Percentiles rank a stretch among this genome's conserved stretches.
phyloP scores from a whole-genome alignment of 1,140 invertebrate genomes.

The Drosophila leontia region DNA sequence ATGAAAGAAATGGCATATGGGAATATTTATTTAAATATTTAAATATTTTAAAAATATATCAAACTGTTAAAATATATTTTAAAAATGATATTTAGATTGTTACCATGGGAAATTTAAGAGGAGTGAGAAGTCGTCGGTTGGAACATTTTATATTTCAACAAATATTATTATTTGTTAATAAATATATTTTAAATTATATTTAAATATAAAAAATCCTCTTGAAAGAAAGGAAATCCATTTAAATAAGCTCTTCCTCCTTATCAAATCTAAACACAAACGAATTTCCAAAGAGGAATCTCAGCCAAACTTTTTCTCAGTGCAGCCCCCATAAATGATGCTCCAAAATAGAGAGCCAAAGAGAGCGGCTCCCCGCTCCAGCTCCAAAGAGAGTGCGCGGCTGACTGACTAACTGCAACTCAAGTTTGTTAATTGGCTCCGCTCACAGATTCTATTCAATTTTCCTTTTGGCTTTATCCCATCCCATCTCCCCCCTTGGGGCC shows the following conservation, averaged over 20 bases:
- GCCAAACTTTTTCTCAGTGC: neutral
- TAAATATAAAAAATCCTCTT: neutral
- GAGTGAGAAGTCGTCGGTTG: too few relatives aligned
- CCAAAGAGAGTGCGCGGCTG: conserved; percentile 21
- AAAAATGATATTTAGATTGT: neutral
- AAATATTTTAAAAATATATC: neutral
- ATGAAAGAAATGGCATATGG: neutral
- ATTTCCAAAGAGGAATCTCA: too few relatives aligned
- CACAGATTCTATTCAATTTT: conserved; percentile 65
- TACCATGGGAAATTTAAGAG: too few relatives aligned
- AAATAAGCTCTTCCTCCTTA: too few relatives aligned
- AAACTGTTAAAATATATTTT: neutral
- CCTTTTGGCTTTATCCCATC: conserved; percentile 43
- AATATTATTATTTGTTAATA: neutral
- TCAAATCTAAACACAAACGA: neutral
- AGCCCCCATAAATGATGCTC: conserved; percentile 16
- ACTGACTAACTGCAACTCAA: conserved; percentile 47
- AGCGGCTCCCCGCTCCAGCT: neutral
- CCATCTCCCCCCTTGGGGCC: conserved; percentile 10
- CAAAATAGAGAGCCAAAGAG: neutral
- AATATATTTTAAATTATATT: neutral
- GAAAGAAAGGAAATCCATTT: too few relatives aligned
- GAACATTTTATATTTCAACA: too few relatives aligned
- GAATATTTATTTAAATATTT: neutral
- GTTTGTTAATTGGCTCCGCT: conserved; percentile 69